phyloP scores from a whole-genome alignment of 1,140 invertebrate genomes.

The Lepidurus couesii region DNA sequence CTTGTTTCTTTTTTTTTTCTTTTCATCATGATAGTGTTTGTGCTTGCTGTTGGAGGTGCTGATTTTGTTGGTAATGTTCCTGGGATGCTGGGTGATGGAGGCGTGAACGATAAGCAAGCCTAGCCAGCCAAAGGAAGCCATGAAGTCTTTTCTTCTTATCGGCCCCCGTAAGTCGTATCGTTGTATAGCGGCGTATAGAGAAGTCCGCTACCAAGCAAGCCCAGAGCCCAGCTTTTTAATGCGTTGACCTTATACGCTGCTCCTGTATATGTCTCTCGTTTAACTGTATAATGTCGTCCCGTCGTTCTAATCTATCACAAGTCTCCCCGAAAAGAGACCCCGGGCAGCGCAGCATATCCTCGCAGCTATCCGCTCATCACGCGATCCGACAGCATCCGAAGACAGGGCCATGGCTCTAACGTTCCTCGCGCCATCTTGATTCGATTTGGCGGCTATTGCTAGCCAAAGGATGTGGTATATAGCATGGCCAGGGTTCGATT shows the following conservation, averaged over 20 bases:
- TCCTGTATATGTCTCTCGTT: not conserved
- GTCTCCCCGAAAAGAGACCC: not conserved
- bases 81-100: not conserved
- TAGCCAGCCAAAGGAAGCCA: slow-evolving; percentile 17
- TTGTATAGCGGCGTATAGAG: not conserved
- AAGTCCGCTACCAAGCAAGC: not conserved
- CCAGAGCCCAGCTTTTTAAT: not conserved
- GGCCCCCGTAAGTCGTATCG: not conserved
- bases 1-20: not conserved
- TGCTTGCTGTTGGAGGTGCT: not conserved
- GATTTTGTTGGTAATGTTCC: slow-evolving; percentile 5
- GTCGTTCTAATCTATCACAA: not conserved
- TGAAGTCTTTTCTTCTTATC: slow-evolving; percentile 10
- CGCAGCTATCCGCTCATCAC: not conserved
- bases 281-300: not conserved
- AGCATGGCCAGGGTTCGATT: no score
- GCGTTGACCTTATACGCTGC: not conserved
- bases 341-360: not conserved
- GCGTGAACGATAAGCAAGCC: slow-evolving; percentile 3
- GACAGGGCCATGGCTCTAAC: not conserved
- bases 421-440: not conserved
- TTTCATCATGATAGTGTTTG: not conserved
- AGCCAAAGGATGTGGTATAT: no score
- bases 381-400: not conserved
- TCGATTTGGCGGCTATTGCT: not conserved